These are phyloP conservation scores for Cephus pulcher DNA, from an alignment of 2,888 invertebrate genomes.

Conservation along the genomic window DNA sequence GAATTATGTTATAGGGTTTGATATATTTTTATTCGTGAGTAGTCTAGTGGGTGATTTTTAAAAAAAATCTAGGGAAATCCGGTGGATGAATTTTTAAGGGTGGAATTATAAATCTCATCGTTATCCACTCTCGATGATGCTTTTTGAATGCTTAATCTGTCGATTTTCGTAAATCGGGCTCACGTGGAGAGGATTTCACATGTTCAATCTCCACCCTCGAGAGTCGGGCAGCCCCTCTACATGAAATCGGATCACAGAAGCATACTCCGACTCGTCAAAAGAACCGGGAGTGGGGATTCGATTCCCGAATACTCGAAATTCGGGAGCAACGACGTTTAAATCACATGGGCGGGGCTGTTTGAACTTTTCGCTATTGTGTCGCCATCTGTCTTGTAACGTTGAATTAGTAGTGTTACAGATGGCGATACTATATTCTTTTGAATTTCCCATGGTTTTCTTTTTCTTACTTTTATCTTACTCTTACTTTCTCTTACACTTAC, in stretches of 20 bases:
- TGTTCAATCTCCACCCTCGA: background rate
- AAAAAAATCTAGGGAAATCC: background rate
- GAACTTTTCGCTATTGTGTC: slow-evolving; percentile 34
- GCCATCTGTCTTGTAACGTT: slow-evolving; percentile 38
- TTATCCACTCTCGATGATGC: background rate
- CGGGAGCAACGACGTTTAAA: slow-evolving; percentile 39
- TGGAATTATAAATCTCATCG: background rate
- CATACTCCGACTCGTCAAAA: background rate
- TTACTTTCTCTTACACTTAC: too few relatives aligned
- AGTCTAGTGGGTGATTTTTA: background rate
- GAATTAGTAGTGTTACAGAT: background rate
- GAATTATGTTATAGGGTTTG: background rate
- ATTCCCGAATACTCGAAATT: slow-evolving; percentile 14
- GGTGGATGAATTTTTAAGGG: background rate
- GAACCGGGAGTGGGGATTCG: background rate
- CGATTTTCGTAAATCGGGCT: background rate
- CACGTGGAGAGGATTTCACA: background rate
- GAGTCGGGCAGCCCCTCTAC: background rate
- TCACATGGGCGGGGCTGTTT: slow-evolving; percentile 51
- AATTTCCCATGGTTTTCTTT: background rate
- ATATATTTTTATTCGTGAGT: background rate
- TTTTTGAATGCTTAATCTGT: background rate
- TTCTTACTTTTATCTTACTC: background rate
- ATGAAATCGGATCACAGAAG: background rate
- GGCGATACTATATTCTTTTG: background rate